Base-by-base conservation (phyloP, 2,797 vertebrate species). In the Amphiprion clarkii region DNA sequence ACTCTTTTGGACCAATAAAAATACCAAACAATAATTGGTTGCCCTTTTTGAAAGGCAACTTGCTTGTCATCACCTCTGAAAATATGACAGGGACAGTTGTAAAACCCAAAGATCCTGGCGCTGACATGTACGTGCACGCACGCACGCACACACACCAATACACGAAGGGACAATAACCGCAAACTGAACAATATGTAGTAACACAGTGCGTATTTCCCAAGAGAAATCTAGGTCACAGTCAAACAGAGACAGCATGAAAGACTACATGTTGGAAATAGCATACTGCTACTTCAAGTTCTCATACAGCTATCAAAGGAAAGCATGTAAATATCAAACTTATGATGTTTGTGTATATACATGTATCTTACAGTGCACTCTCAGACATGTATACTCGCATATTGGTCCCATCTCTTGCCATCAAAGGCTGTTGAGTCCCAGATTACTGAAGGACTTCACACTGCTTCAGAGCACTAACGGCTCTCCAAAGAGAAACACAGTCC, bases 1-100 rank as follows among this genome's bases (percentile, higher is more conserved):
- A 84, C 81, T 77, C 56, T 88, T 88, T 74, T 88, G 85, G 85
- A 93, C 89, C 89, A 90, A 92, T 93, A 90, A 92, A 93, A 93
- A 92, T 77, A 90, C 81, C 88, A 86, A 89, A 91, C 86, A 90
- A 89, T 87, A 84, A 90, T 82, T 84, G 84, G 76, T 69, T 48
- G 59, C 65, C 51, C 57, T 87, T 75, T 78, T 12, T 76, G 62
- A 87, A 77, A 83, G 61, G 78, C 83, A 76, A 79, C 73, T 82
- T 66, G 33, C 87, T 90, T 93, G 89, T 94, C 91, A 91, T 90
- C 86, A 5, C 86, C 75, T 88, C 85, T 87, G 88, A 90, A 93
- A 91, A 92, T 90, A 91, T 88, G 81, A 91, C 58, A 46, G 57
- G 77, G 75, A 82, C 66, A 68, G 82, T 63, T 75, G 84, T 91